Evolutionary conservation across 2,113 vertebrate genomes (phyloP).

Genomic region (Amphilophus citrinellus): DNA sequence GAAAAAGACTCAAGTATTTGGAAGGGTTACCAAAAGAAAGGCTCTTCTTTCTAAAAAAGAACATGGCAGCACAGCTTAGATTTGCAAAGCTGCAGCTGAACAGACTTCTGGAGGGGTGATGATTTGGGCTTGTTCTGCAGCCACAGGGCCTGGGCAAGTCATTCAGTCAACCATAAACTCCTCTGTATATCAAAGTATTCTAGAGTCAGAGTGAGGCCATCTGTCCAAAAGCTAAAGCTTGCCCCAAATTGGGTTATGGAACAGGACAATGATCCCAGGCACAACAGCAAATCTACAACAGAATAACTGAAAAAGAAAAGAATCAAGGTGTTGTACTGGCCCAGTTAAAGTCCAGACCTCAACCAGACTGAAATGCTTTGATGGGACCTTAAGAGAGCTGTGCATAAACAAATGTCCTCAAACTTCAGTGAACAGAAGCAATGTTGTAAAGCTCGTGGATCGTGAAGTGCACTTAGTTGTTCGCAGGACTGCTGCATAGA

Average conservation of each 20-base stretch:
- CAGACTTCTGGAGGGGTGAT: neutral
- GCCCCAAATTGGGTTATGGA: neutral
- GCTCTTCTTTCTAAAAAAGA: neutral
- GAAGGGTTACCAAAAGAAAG: neutral
- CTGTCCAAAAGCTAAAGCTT: neutral
- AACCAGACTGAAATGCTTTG: neutral
- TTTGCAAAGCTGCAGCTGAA: neutral
- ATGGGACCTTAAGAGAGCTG: neutral
- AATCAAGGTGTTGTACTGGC: neutral
- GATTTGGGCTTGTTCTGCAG: neutral
- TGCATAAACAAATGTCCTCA: neutral
- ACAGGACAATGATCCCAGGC: neutral
- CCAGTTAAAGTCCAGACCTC: neutral
- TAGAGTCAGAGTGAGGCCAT: neutral
- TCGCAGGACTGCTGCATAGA: neutral
- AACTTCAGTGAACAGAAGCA: neutral
- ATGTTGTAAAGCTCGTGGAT: neutral
- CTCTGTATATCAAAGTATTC: neutral
- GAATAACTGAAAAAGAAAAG: neutral
- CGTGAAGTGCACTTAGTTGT: neutral
- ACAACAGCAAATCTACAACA: neutral
- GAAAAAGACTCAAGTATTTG: neutral
- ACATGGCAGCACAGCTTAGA: neutral
- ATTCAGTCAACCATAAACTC: neutral
- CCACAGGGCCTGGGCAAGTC: neutral